Evolutionary conservation across 2,113 vertebrate species (phyloP).

Genomic region (Aegotheles bennettii): DNA sequence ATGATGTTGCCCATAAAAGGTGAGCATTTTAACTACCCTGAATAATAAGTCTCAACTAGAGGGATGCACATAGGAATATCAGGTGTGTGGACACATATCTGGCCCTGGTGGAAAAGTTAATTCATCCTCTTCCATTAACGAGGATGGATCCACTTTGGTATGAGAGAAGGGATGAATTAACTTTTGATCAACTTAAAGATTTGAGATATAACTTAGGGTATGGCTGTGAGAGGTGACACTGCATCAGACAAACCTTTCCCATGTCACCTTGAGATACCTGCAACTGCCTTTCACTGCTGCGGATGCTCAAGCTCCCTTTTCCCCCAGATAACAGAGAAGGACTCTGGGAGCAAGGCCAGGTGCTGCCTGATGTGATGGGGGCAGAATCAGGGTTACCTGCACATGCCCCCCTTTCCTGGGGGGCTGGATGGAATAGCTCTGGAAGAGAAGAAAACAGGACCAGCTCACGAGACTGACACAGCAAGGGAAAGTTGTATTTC

Average conservation of each 20-base stretch:
- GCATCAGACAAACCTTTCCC: background rate
- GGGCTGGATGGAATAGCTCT: background rate
- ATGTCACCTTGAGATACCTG: background rate
- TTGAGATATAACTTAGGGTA: background rate
- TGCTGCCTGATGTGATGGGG: fast-evolving
- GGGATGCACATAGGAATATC: background rate
- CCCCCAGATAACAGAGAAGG: background rate
- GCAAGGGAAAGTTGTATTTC: background rate
- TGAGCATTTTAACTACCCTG: background rate
- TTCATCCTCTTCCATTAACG: background rate
- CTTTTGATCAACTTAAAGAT: background rate
- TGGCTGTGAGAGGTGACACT: background rate
- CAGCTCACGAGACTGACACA: background rate
- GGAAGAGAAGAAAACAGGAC: background rate
- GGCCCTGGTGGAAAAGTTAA: no score
- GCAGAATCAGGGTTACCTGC: background rate
- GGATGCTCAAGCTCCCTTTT: background rate
- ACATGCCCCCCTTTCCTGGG: background rate
- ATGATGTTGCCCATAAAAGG: background rate
- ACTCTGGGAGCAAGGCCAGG: background rate
- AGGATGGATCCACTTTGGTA: no score
- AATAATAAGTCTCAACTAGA: background rate
- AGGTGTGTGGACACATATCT: background rate
- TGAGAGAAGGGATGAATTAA: background rate
- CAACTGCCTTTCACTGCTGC: background rate